These are phyloP conservation scores for Percina caprodes DNA, from an alignment of 2,113 vertebrate species.

Conservation along the genomic window DNA sequence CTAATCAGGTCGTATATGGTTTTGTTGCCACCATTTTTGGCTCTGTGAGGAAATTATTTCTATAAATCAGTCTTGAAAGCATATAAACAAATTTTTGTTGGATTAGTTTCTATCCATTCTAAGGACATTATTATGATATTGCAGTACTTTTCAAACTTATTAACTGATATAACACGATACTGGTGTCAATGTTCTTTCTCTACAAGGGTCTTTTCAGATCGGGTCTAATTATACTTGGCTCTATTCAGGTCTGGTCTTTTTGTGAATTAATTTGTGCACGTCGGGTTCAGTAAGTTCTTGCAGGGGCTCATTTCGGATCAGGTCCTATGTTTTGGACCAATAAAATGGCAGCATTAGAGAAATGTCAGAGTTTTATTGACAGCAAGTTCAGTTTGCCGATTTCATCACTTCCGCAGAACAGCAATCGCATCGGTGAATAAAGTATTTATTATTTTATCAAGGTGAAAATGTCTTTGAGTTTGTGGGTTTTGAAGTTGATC, in stretches of 20 bases:
- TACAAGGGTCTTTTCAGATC: neutral
- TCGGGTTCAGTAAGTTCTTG: neutral
- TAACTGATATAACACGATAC: neutral
- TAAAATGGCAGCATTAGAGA: neutral
- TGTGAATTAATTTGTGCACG: neutral
- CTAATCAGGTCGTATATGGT: neutral
- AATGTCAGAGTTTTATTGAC: neutral
- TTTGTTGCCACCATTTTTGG: neutral
- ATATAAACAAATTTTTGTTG: neutral
- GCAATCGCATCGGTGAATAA: neutral
- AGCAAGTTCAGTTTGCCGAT: neutral
- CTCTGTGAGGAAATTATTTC: neutral
- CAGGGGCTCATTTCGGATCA: neutral
- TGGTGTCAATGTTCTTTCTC: neutral
- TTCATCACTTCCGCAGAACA: neutral
- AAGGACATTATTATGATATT: neutral
- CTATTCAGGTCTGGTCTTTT: neutral
- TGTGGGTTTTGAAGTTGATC: conserved; percentile 1
- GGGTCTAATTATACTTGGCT: neutral
- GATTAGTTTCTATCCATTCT: neutral
- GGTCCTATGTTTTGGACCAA: neutral
- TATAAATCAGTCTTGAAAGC: conserved; percentile 5
- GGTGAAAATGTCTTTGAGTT: neutral
- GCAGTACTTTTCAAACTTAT: neutral
- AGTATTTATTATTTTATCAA: neutral